phyloP scores from a whole-genome alignment of 2,797 vertebrate species.

The Masticophis lateralis region DNA sequence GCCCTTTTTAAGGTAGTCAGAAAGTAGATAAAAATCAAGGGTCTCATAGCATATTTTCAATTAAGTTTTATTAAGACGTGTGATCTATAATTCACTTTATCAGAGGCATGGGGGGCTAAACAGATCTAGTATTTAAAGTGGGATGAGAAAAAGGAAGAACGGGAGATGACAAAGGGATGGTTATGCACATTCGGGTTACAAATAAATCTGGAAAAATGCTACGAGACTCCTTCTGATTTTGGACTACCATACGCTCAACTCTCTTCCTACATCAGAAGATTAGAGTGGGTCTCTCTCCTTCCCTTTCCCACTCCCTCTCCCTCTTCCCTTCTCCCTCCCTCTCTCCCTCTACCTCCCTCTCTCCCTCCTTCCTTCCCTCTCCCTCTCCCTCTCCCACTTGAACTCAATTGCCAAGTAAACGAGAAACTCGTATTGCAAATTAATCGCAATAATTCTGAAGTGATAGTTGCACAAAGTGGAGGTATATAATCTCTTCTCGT shows the following conservation, averaged over 20 bases:
- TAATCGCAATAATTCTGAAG: neutral
- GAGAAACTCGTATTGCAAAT: neutral
- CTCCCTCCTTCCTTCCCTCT: too few relatives aligned
- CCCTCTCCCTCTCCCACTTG: neutral
- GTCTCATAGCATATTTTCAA: neutral
- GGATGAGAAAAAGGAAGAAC: neutral
- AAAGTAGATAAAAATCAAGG: neutral
- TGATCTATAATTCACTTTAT: neutral
- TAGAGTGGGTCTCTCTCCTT: neutral
- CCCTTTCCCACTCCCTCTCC: accelerated
- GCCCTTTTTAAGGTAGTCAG: neutral
- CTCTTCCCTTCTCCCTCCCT: neutral
- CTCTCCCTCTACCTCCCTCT: too few relatives aligned
- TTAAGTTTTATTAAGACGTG: neutral
- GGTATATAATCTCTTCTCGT: neutral
- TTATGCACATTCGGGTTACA: neutral
- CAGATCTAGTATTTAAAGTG: neutral
- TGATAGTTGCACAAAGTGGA: neutral
- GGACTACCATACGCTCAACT: neutral
- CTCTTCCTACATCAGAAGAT: neutral
- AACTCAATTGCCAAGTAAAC: neutral
- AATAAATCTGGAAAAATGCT: neutral
- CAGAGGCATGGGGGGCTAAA: neutral
- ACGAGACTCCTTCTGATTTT: neutral
- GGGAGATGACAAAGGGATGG: neutral